Base-by-base conservation (phyloP, 2,888 invertebrate species). In the Sinhomidia bicolor region DNA sequence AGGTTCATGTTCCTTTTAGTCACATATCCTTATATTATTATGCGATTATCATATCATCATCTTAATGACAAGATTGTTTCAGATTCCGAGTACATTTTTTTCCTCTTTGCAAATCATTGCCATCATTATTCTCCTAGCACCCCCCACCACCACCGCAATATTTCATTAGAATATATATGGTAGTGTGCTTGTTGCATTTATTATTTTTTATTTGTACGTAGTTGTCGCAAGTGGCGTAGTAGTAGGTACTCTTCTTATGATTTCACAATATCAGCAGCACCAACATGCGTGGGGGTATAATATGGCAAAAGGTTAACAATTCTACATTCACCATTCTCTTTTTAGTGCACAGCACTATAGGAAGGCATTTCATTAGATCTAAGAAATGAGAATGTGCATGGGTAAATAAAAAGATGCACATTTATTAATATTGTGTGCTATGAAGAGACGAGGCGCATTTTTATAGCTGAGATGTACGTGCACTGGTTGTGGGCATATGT, bases 231-330 rank as follows among this genome's bases (percentile, higher is more conserved):
- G n/a, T n/a, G n/a, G n/a, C n/a, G n/a, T n/a, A n/a, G n/a, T n/a
- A 1, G 7, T 47, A 29, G 12, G 29, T 62, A 62, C 36, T 36
- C 20, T 23, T 26, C n/a, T 71, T 41, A n/a, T 20, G 44, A 17
- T 71, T 71, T 41, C 71, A 41, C 71, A 71, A 36, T 7, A 36
- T 5, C 36, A 36, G 23, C 44, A 68, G 14, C 36, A 60, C 2
- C n/a, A 44, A 71, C 20, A 44, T 44, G 81, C 68, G 81, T 82
- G 81, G 81, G 81, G 81, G 81, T 65, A 51, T 14, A 23, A 81
- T 81, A 65, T 82, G 81, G 81, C 32, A 68, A 26, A 2, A 32
- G 44, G 57, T 71, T 71, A 71, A 44, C 71, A n/a, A 65, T 51
- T 47, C 47, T 23, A 80, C 62, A 44, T 80, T 80, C 60, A 82